Base-by-base conservation (phyloP, 2,113 vertebrate genomes). In the Serilophus lunatus region DNA sequence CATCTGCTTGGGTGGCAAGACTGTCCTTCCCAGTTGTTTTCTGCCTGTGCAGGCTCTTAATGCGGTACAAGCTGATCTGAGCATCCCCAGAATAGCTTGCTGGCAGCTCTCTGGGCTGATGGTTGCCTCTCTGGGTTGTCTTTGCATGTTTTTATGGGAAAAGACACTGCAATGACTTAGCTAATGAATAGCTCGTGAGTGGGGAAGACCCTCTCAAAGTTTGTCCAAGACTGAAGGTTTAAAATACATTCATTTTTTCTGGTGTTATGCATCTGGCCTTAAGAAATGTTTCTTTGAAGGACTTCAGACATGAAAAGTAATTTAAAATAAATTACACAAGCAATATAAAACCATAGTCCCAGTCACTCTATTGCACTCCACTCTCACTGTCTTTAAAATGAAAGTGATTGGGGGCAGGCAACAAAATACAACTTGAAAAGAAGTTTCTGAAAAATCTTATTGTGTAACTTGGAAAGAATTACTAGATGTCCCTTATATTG, bases 101-200 rank as follows among this genome's bases (percentile, higher is more conserved):
- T 86, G 71, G 80, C 86, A 94, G 66, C 85, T 88, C 53, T 71
- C 35, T 1, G 4, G 57, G 40, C 78, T 85, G 71, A 7, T 29
- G 65, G 42, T 56, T 88, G 54, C 70, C 64, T 59, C 59, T 35
- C 35, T 65, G 45, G 51, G 31, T 66, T 65, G 33, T 53, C 71
- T 77, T 74, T 82, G 95, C 78, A 86, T 80, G 87, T 86, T 97
- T 94, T 82, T 88, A 2, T 36, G 85, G 76, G 65, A 81, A 91
- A 90, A 93, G 16, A 19, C 50, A 26, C 65, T 86, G 72, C 51
- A 36, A 23, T 57, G 38, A n/a, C 42, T 45, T 63, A 16, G 50
- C 26, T 84, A 51, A 56, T 50, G 42, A 51, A 47, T 42, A 77
- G 47, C 20, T 71, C 17, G 0, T 33, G 44, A 44, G 12, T 40